Evolutionary conservation across 2,113 vertebrate genomes (phyloP).

Genomic region (Platichthys stellatus): DNA sequence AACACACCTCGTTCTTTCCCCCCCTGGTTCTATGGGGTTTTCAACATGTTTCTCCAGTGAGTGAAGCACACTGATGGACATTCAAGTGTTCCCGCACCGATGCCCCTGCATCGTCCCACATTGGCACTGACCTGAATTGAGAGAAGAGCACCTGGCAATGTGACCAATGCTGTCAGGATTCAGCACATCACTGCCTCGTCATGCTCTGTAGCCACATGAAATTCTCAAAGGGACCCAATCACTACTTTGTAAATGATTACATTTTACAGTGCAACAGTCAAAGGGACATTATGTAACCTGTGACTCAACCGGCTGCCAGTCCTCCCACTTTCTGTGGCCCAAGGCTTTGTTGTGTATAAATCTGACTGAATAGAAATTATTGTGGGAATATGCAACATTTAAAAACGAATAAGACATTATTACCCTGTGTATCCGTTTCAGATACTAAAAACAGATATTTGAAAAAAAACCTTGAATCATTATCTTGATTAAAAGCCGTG

Average conservation of each 20-base stretch:
- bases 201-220: constrained; percentile 47
- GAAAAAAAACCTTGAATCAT: neutral
- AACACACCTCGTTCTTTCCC: constrained; percentile 50
- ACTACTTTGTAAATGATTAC: constrained; percentile 37
- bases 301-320: neutral
- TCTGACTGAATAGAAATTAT: neutral
- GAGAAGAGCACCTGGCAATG: constrained; percentile 53
- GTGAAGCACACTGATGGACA: constrained; percentile 59
- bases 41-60: constrained; percentile 52
- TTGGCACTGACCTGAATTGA: constrained; percentile 68
- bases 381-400: constrained; percentile 3
- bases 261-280: constrained; percentile 39
- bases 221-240: constrained; percentile 42
- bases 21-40: constrained; percentile 52
- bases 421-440: too few relatives aligned
- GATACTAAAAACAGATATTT: neutral
- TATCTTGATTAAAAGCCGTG: neutral
- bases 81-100: constrained; percentile 48
- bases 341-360: neutral
- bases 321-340: neutral
- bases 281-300: constrained; percentile 38
- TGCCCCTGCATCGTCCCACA: constrained; percentile 40
- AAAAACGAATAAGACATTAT: neutral
- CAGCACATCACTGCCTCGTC: constrained; percentile 46
- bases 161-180: constrained; percentile 60